These are phyloP conservation scores for Clarias batrachus DNA, from an alignment of 2,113 vertebrate genomes.

Conservation along the genomic window DNA sequence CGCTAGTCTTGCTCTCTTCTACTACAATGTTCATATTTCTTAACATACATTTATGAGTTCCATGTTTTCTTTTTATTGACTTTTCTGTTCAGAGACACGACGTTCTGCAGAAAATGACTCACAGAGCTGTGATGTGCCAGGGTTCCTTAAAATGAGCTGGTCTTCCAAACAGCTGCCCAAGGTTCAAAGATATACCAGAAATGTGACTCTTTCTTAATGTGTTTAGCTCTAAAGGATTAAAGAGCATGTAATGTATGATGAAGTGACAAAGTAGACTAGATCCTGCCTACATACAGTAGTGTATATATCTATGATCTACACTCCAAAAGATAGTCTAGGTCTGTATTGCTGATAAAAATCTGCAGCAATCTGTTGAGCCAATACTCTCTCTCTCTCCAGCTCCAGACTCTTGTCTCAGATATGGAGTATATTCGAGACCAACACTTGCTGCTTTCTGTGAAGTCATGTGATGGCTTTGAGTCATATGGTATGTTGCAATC, in stretches of 20 bases:
- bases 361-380: background rate
- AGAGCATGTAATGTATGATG: background rate
- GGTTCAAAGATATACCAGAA: conserved; percentile 59
- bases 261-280: background rate
- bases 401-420: conserved; percentile 77
- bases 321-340: background rate
- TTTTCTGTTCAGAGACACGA: conserved; percentile 70
- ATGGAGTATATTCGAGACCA: conserved; percentile 82
- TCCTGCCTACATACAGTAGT: background rate
- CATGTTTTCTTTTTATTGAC: background rate
- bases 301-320: background rate
- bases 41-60: conserved; percentile 19
- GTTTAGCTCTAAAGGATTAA: background rate
- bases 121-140: conserved; percentile 78
- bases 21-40: background rate
- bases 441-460: conserved; percentile 82
- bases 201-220: background rate
- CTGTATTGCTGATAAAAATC: background rate
- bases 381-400: conserved; percentile 60
- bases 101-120: conserved; percentile 79
- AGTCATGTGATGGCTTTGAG: conserved; percentile 86
- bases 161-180: conserved; percentile 80
- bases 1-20: background rate
- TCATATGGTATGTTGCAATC: conserved; percentile 76
- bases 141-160: conserved; percentile 84